Conservation (phyloP, 2,888 invertebrate genomes). For the Perdita meconis region DNA sequence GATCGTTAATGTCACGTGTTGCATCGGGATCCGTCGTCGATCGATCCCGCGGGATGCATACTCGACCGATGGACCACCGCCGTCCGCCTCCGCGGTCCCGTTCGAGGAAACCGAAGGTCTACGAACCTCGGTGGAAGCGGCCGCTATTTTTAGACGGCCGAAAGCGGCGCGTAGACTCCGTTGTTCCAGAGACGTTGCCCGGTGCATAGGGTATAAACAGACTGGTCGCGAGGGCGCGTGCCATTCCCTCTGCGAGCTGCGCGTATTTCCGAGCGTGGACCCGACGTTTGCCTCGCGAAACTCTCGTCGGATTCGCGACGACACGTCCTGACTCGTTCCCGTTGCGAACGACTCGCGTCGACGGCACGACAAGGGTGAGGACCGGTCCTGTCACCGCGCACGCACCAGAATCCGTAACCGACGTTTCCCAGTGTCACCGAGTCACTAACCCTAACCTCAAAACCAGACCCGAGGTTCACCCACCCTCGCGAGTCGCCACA, state of each 20-base stretch:
- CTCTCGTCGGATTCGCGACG: too few relatives aligned
- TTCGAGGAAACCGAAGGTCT: conserved; percentile 50
- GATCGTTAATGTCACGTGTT: conserved; percentile 64
- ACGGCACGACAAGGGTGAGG: background rate
- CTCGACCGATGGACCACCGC: background rate
- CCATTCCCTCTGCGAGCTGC: conserved; percentile 13
- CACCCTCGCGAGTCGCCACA: conserved; percentile 58
- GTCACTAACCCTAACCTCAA: conserved; percentile 79
- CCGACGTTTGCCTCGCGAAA: too few relatives aligned
- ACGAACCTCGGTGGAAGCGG: conserved; percentile 48
- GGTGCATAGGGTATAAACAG: conserved; percentile 58
- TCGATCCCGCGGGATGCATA: conserved; percentile 16
- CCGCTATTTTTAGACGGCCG: conserved; percentile 59
- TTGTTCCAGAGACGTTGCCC: conserved; percentile 30
- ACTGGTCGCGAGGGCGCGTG: conserved; percentile 18
- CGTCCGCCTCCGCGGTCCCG: conserved; percentile 22
- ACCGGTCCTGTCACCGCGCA: conserved; percentile 31
- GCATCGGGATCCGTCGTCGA: conserved; percentile 49
- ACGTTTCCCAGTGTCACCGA: conserved; percentile 71
- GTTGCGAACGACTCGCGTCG: conserved; percentile 5
- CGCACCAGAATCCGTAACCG: conserved; percentile 53
- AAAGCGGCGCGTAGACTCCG: conserved; percentile 38
- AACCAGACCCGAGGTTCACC: conserved; percentile 62
- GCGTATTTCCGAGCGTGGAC: too few relatives aligned
- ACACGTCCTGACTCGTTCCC: background rate